Conservation (phyloP, 1,140 invertebrate genomes). For the Bilobella aurantiaca region DNA sequence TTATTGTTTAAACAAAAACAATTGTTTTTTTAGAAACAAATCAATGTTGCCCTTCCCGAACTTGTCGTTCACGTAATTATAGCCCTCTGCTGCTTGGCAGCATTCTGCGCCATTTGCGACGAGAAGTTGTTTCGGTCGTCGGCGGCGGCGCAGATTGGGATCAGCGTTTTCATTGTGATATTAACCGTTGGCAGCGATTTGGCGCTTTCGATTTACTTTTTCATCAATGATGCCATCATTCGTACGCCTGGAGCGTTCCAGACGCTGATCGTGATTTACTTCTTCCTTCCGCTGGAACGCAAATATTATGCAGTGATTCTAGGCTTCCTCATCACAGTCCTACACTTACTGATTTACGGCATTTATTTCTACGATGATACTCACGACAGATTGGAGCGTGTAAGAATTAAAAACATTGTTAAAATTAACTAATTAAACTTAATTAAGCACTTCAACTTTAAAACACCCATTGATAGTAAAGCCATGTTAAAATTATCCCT, state of each 20-base stretch:
- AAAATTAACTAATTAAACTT: background rate
- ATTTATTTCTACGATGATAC: slow-evolving; percentile 50
- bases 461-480: too few relatives aligned
- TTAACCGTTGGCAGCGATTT: slow-evolving; percentile 37
- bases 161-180: slow-evolving; percentile 33
- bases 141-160: slow-evolving; percentile 37
- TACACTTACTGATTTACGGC: slow-evolving; percentile 52
- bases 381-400: slow-evolving; percentile 33
- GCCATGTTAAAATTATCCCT: too few relatives aligned
- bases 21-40: background rate
- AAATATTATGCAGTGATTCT: slow-evolving; percentile 55
- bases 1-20: too few relatives aligned
- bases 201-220: slow-evolving; percentile 30
- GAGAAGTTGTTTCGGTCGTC: slow-evolving; percentile 37
- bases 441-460: too few relatives aligned
- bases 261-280: slow-evolving; percentile 59
- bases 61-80: slow-evolving; percentile 36
- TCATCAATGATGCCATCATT: slow-evolving; percentile 15
- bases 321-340: slow-evolving; percentile 51
- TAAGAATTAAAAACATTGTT: background rate
- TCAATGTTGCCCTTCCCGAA: slow-evolving; percentile 44
- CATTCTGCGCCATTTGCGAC: slow-evolving; percentile 34
- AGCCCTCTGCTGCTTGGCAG: slow-evolving; percentile 10
- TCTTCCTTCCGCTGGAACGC: slow-evolving; percentile 62
- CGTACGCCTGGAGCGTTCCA: slow-evolving; percentile 58